These are phyloP conservation scores for Argyrosomus regius DNA, from an alignment of 2,797 vertebrate species.

Conservation along the genomic window DNA sequence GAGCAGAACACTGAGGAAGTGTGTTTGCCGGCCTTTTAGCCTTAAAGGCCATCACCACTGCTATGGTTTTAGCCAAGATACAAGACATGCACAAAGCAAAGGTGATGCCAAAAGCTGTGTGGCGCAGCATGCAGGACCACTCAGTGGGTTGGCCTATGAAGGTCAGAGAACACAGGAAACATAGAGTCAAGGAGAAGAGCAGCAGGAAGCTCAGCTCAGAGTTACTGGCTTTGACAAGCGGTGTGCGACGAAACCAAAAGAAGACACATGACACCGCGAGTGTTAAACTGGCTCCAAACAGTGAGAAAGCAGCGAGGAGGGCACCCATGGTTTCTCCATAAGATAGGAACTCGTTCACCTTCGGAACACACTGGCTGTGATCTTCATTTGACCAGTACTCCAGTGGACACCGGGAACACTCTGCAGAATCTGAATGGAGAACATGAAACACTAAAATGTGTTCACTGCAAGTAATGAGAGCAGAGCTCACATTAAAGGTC, in stretches of 20 bases:
- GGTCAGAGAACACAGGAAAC: conserved; percentile 82
- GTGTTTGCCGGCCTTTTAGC: conserved; percentile 69
- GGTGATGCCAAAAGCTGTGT: conserved; percentile 79
- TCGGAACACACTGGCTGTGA: conserved; percentile 80
- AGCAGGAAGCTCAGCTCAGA: conserved; percentile 83
- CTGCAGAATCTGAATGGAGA: conserved; percentile 76
- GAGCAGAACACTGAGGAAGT: conserved; percentile 76
- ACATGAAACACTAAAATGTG: conserved; percentile 8
- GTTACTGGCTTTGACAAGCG: conserved; percentile 82
- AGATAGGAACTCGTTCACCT: conserved; percentile 84
- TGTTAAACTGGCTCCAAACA: conserved; percentile 79
- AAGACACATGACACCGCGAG: conserved; percentile 74
- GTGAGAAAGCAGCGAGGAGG: conserved; percentile 76
- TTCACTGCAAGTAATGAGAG: neutral
- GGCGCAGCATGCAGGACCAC: conserved; percentile 84
- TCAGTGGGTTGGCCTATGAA: conserved; percentile 78
- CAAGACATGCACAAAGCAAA: conserved; percentile 84
- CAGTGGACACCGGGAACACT: conserved; percentile 79
- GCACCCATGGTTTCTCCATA: conserved; percentile 84
- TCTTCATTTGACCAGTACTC: conserved; percentile 84
- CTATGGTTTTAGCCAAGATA: conserved; percentile 82
- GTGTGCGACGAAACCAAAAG: conserved; percentile 78
- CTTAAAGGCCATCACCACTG: conserved; percentile 82
- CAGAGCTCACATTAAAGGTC: neutral
- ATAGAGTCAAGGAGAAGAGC: conserved; percentile 81